phyloP scores from a whole-genome alignment of 2,797 vertebrate genomes.

The Sebastolobus altivelis region DNA sequence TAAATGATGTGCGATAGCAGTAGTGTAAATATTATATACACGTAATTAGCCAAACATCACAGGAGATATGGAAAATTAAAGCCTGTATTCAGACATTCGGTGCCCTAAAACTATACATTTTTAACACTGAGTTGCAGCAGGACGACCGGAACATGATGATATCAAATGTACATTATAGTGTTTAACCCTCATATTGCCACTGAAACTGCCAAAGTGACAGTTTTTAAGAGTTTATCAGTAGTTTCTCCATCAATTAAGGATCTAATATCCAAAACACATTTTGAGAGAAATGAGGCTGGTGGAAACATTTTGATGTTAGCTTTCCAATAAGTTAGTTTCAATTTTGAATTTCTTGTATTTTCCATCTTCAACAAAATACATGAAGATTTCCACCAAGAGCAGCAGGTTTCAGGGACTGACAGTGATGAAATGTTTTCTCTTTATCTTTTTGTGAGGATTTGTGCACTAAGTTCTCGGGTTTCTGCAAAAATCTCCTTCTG shows the following conservation, averaged over 20 bases:
- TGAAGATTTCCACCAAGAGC: neutral
- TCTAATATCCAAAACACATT: neutral
- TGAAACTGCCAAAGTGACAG: neutral
- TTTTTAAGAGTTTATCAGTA: neutral
- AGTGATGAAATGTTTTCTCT: neutral
- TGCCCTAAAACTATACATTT: neutral
- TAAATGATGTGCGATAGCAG: no score
- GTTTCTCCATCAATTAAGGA: neutral
- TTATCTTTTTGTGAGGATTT: neutral
- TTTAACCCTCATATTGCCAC: neutral
- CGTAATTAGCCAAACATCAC: neutral
- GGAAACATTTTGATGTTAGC: neutral
- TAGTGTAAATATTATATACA: no score
- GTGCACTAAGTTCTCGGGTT: neutral
- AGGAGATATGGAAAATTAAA: neutral
- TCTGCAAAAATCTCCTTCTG: neutral
- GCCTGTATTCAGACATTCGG: fast-evolving
- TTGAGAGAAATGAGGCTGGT: neutral
- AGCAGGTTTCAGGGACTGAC: neutral
- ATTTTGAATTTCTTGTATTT: neutral
- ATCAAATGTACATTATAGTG: neutral
- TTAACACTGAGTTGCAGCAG: neutral
- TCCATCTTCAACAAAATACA: neutral
- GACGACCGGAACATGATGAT: neutral
- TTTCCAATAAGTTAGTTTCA: no score